Conservation (phyloP, 2,113 vertebrate genomes). For the Elaphurus davidianus region DNA sequence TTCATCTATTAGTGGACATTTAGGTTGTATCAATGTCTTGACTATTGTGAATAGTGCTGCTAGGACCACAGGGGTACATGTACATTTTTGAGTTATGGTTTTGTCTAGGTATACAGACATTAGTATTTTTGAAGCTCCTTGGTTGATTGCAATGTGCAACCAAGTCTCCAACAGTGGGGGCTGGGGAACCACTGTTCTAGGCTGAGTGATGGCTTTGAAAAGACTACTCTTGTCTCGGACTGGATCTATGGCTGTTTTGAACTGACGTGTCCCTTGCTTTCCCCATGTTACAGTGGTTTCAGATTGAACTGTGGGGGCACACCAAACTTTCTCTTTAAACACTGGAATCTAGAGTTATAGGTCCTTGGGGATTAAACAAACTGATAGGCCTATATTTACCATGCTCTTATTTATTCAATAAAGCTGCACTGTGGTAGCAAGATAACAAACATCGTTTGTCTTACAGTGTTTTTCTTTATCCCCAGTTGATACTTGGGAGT, state of each 20-base stretch:
- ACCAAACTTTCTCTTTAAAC: neutral
- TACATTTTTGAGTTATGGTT: neutral
- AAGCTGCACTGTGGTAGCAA: neutral
- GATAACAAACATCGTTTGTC: neutral
- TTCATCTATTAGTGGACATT: neutral
- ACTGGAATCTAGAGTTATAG: neutral
- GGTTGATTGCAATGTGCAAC: neutral
- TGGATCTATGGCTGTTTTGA: neutral
- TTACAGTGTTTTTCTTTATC: neutral
- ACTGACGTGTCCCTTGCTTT: neutral
- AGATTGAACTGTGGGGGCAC: neutral
- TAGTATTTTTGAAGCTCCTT: neutral
- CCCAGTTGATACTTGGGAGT: neutral
- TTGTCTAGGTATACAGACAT: neutral
- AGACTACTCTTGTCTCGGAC: neutral
- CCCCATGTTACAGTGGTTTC: neutral
- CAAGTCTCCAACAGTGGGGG: neutral
- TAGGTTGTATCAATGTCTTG: neutral
- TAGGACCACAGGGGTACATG: neutral
- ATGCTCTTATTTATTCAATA: neutral
- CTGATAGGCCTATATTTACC: neutral
- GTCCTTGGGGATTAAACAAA: neutral
- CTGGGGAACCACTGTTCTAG: neutral
- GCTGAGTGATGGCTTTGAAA: neutral
- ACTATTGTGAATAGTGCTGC: neutral